Evolutionary conservation across 2,888 invertebrate genomes (phyloP), one percentile per base, ranked within the genome.

Genomic region (Hypsopygia costalis): DNA sequence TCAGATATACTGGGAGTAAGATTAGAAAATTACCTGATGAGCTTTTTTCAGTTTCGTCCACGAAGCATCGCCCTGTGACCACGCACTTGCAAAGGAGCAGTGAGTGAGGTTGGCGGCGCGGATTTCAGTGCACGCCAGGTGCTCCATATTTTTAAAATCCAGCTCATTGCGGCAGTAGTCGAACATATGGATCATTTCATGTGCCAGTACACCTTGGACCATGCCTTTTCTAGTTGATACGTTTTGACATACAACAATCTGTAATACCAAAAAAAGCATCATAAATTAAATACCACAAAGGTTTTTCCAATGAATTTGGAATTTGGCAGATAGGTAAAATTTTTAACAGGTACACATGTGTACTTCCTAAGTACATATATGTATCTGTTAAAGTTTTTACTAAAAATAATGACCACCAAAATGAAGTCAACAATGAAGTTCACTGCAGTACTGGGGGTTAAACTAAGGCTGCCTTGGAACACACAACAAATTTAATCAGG

Each of bases 161-260:
- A 98, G 70, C 34, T 98, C 92, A 52, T 97, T 95, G 31, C 93
- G 91, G 71, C 98, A 98, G 69, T 93, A 95, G 76, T 98, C 98
- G 68, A 97, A 98, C 96, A 98, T 98, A 73, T 98, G 98, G 34
- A 98, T 94, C 91, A 98, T 92, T 80, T 98, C 98, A 62, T 98
- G 98, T 0, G 94, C 92, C 30, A 98, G 71, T 0, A 97, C 94
- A 11, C 94, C 94, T 69, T 95, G 94, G 0, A 96, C 92, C 72
- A 93, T 89, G 7, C 92, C 92, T 65, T 93, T 90, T 16, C 86
- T 90, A 11, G 78, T 90, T 0, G 94, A 93, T 41, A 93, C 93
- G 77, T 98, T 98, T 69, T 98, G 96, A 60, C 98, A 98, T 1
- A 98, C 91, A 0, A 98, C 94, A 47, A 98, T 93, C 94, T 94